A percentile compares a stretch with the other conserved stretches of the same genome.
phyloP scores from a whole-genome alignment of 2,797 vertebrate species.

The Clarias laeviceps region DNA sequence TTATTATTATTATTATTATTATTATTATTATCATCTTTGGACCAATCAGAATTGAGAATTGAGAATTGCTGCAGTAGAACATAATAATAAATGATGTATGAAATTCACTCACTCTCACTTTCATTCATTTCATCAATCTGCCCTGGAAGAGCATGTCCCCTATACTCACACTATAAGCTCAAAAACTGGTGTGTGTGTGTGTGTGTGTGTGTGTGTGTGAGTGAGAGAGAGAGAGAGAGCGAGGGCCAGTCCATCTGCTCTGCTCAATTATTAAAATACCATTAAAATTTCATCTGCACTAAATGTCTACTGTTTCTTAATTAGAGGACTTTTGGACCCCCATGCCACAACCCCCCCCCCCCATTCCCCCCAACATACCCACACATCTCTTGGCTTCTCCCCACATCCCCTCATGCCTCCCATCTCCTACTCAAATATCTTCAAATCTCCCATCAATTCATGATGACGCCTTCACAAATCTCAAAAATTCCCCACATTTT shows the following conservation, averaged over 20 bases:
- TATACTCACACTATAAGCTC: neutral
- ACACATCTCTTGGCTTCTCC: neutral
- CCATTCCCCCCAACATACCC: neutral
- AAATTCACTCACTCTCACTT: neutral
- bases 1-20: too few species aligned
- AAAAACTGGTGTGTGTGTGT: neutral
- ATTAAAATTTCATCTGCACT: slow-evolving; percentile 83
- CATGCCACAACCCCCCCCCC: slow-evolving; percentile 6
- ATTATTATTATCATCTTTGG: neutral
- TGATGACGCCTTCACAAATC: neutral
- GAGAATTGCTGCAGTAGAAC: neutral
- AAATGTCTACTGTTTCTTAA: slow-evolving; percentile 85
- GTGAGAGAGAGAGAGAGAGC: neutral
- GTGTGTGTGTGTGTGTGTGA: slow-evolving; percentile 4
- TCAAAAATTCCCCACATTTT: neutral
- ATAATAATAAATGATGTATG: slow-evolving; percentile 7
- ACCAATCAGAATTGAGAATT: neutral
- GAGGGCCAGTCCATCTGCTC: slow-evolving; percentile 76
- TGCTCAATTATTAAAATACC: slow-evolving; percentile 85
- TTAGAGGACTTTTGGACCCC: slow-evolving; percentile 73
- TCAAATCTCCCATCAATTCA: neutral
- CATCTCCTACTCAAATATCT: neutral
- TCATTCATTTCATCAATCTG: slow-evolving; percentile 9
- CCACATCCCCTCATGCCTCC: neutral
- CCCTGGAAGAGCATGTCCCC: neutral